phyloP scores from a whole-genome alignment of 2,113 vertebrate species.

The Parotia lawesii region DNA sequence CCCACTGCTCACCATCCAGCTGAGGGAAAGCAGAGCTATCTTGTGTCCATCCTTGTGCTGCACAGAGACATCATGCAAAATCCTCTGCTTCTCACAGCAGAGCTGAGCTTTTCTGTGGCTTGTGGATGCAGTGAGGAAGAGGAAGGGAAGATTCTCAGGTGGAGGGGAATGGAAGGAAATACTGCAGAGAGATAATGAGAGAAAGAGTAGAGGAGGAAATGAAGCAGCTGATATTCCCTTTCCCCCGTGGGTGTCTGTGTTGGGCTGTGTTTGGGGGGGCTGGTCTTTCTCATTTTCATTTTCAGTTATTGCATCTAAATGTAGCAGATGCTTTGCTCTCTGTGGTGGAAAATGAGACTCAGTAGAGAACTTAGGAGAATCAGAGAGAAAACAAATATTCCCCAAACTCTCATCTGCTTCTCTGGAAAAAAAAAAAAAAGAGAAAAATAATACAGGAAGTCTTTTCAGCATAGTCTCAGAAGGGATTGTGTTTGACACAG shows the following conservation, averaged over 20 bases:
- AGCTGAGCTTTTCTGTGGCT: background rate
- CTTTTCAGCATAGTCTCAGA: background rate
- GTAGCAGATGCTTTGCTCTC: background rate
- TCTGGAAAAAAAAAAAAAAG: background rate
- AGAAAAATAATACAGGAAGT: background rate
- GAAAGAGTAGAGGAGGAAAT: background rate
- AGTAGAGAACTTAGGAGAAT: background rate
- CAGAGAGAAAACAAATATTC: background rate
- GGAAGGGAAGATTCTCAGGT: background rate
- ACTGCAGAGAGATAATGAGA: background rate
- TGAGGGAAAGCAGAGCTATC: background rate
- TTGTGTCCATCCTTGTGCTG: background rate
- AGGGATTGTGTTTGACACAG: background rate
- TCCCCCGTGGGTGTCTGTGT: background rate
- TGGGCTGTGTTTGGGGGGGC: background rate
- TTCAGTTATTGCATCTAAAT: background rate
- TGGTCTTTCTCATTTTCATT: background rate
- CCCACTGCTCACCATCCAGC: rapidly evolving
- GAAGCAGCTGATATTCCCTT: background rate
- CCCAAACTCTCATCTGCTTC: background rate
- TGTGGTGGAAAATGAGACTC: background rate
- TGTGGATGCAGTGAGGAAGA: background rate
- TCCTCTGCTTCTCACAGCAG: background rate
- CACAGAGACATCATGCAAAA: background rate
- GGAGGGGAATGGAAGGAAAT: background rate